Conservation (phyloP, 2,888 invertebrate species). For the Scrobipalpa atriplicella region DNA sequence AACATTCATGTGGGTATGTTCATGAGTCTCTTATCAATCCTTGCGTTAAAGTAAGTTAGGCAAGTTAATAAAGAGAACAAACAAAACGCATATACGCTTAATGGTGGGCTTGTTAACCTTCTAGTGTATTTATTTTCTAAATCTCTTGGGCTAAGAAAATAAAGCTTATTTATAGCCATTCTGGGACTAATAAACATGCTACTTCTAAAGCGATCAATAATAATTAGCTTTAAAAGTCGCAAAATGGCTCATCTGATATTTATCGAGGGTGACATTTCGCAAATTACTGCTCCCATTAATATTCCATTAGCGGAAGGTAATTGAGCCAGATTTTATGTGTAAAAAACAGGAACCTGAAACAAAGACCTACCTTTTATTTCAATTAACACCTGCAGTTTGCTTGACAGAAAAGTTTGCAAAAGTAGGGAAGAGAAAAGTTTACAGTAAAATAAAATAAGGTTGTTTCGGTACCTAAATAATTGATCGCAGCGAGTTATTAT, state of each 20-base stretch:
- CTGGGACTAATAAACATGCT: conserved; percentile 1
- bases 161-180: background rate
- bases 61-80: no score
- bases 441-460: no score
- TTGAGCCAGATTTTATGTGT: conserved; percentile 43
- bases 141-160: background rate
- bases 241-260: conserved; percentile 61
- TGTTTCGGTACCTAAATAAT: no score
- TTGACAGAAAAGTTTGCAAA: background rate
- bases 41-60: no score
- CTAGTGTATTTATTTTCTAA: background rate
- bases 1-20: no score
- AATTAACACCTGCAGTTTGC: conserved; percentile 16
- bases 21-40: no score
- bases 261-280: conserved; percentile 73
- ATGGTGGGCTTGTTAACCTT: background rate
- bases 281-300: conserved; percentile 79
- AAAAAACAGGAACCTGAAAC: conserved; percentile 27
- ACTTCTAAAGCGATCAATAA: conserved; percentile 21
- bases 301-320: conserved; percentile 74
- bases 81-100: background rate
- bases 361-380: conserved; percentile 9
- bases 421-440: background rate
- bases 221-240: conserved; percentile 44
- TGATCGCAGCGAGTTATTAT: no score